Percentiles rank a stretch among this genome's conserved stretches.
Evolutionary conservation across 2,888 invertebrate species (phyloP).

Genomic region (Tipula helvola): DNA sequence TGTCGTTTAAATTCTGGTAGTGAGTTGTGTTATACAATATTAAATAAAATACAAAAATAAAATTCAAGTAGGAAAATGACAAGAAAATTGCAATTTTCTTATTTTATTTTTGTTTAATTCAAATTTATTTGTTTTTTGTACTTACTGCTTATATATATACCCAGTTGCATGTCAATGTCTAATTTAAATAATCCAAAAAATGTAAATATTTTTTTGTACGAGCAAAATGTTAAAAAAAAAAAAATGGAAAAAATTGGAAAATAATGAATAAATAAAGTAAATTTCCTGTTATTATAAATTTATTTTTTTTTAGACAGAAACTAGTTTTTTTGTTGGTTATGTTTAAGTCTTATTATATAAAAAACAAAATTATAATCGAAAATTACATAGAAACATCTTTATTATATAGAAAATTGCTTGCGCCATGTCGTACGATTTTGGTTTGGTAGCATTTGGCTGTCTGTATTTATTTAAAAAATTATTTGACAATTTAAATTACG

Average conservation of each 20-base stretch:
- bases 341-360: not conserved
- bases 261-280: constrained; percentile 4
- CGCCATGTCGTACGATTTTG: not conserved
- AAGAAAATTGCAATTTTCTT: constrained; percentile 4
- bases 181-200: not conserved
- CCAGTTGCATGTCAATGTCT: not conserved
- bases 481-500: not conserved
- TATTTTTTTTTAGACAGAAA: not conserved
- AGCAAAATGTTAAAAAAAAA: not conserved
- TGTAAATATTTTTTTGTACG: not conserved
- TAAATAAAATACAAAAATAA: not conserved
- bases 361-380: not conserved
- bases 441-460: not conserved
- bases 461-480: not conserved
- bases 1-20: not conserved
- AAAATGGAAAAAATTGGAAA: not conserved
- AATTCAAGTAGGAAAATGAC: not conserved
- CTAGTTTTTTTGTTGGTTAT: not conserved
- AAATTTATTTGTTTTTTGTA: not conserved
- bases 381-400: not conserved
- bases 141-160: not conserved
- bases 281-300: not conserved
- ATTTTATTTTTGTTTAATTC: not conserved
- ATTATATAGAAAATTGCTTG: not conserved
- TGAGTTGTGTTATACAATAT: not conserved